phyloP scores from a whole-genome alignment of 2,888 invertebrate genomes.

The Cheilosia impressa region DNA sequence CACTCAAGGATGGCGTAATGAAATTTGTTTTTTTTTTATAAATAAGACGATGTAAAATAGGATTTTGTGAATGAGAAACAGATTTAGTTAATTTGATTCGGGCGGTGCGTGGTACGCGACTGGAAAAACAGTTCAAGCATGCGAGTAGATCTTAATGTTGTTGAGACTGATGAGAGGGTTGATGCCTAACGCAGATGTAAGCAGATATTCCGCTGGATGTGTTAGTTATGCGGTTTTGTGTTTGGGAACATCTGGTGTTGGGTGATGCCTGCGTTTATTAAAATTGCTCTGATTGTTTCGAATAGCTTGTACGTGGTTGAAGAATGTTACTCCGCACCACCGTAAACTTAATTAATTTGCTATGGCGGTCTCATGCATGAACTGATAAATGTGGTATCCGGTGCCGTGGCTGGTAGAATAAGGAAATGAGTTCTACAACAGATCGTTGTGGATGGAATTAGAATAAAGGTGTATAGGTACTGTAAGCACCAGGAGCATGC shows the following conservation, averaged over 20 bases:
- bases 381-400: constrained; percentile 11
- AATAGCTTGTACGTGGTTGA: constrained; percentile 32
- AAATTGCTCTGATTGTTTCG: constrained; percentile 56
- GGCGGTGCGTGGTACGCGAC: background rate
- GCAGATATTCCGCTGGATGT: constrained; percentile 7
- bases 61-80: constrained; percentile 62
- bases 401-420: background rate
- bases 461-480: no score
- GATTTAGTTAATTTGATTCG: constrained; percentile 67
- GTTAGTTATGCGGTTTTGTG: constrained; percentile 57
- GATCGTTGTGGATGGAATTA: background rate
- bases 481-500: no score
- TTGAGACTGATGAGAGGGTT: background rate
- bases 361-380: constrained; percentile 15
- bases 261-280: constrained; percentile 43
- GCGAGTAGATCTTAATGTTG: constrained; percentile 14
- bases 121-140: background rate
- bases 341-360: constrained; percentile 60
- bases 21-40: constrained; percentile 23
- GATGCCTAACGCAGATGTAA: background rate
- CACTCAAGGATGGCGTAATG: constrained; percentile 54
- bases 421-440: background rate
- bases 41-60: constrained; percentile 29
- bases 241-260: constrained; percentile 56
- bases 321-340: constrained; percentile 38